These are phyloP conservation scores for Synanthedon formicaeformis DNA, from an alignment of 2,888 invertebrate genomes.

Conservation along the genomic window DNA sequence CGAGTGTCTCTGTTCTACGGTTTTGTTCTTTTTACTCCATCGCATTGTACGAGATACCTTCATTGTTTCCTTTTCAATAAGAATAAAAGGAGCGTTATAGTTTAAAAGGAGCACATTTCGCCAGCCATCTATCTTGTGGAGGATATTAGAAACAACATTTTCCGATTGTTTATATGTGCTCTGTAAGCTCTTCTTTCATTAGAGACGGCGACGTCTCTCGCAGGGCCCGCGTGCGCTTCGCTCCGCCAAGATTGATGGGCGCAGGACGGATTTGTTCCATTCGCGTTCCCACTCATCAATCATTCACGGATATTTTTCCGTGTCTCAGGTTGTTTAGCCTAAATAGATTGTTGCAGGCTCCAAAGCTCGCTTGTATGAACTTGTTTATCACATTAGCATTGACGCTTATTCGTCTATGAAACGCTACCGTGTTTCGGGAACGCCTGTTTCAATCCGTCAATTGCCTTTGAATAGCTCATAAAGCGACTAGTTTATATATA, in stretches of 20 bases:
- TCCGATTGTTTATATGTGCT: constrained; percentile 64
- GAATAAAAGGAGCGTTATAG: neutral
- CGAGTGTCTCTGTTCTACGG: neutral
- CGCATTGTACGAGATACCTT: neutral
- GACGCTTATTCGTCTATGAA: constrained; percentile 14
- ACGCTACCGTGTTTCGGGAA: neutral
- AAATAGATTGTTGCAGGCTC: constrained; percentile 61
- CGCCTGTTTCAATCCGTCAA: too few relatives aligned
- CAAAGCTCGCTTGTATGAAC: constrained; percentile 43
- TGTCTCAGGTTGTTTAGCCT: constrained; percentile 66
- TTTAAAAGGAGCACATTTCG: constrained; percentile 27
- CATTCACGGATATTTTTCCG: constrained; percentile 68
- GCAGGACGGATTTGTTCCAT: constrained; percentile 67
- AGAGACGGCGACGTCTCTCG: constrained; percentile 53
- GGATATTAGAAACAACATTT: constrained; percentile 61
- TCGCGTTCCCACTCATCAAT: constrained; percentile 64
- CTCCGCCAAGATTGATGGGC: constrained; percentile 61
- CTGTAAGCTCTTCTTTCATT: constrained; percentile 67
- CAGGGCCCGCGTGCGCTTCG: constrained; percentile 27
- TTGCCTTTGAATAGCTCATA: too few relatives aligned
- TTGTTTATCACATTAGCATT: constrained; percentile 51
- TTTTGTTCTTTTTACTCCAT: neutral
- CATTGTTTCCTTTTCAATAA: neutral
- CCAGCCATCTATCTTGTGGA: constrained; percentile 50
- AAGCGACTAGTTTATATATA: too few relatives aligned